Evolutionary conservation across 2,888 invertebrate species (phyloP), one percentile per base, ranked within the genome.

Genomic region (Trilocha varians): DNA sequence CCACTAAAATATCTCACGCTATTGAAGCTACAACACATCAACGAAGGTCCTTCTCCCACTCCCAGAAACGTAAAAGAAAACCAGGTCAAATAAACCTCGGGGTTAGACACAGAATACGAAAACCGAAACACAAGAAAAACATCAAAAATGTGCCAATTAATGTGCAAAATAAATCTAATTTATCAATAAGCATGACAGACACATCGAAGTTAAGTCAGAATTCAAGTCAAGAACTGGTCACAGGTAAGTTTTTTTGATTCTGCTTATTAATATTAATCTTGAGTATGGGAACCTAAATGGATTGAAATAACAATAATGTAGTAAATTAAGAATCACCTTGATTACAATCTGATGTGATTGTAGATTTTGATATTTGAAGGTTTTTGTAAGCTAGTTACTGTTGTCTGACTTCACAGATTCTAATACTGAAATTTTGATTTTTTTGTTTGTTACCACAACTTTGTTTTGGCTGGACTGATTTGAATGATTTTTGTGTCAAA

Each of bases 41-140:
- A 3, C 58, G 66, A 2, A 65, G 70, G 13, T 53, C 70, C 14
- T 68, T 76, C 50, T 49, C 64, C 16, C 66, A 72, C 38, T 61
- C 75, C 1, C 57, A 74, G 39, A 62, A 66, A 44, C 58, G 68
- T 38, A 64, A 77, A 45, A 75, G 78, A 16, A 74, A 70, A 39
- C 83, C 82, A 8, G 90, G 90, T 0, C 87, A 88, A 61, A 90
- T 91, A n/a, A 91, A 91, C 59, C 75, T 86, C 45, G 91, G 91
- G 1, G 91, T 91, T 0, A 70, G 78, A 43, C 91, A 91, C 57
- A 88, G 84, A 46, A 90, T 91, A 40, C 80, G 84, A 38, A 90
- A 88, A 60, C 90, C 90, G 0, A 91, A 88, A 66, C 62, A 76
- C 1, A 79, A 82, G 25, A 80, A 76, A 46, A 59, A 52, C 33